Conservation (phyloP, 1,140 invertebrate genomes). For the Galleria mellonella region DNA sequence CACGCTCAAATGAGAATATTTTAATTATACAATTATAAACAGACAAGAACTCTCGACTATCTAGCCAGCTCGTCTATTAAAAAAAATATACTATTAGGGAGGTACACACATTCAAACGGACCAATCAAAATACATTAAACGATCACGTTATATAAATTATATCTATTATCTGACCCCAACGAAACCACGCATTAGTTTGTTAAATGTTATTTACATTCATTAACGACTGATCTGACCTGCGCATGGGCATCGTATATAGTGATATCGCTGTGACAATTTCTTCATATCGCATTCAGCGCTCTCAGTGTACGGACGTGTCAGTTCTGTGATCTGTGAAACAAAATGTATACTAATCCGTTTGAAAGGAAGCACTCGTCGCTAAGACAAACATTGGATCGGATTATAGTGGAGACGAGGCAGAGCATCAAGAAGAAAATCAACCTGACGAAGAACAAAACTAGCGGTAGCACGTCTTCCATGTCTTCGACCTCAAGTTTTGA, state of each 20-base stretch:
- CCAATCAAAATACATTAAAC: too few relatives aligned
- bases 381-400: constrained; percentile 52
- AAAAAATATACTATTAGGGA: too few relatives aligned
- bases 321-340: constrained; percentile 12
- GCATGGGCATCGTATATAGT: constrained; percentile 34
- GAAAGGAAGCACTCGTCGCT: constrained; percentile 63
- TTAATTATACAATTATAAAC: too few relatives aligned
- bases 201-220: background rate
- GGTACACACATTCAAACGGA: too few relatives aligned
- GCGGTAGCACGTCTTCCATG: constrained; percentile 37
- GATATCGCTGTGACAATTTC: constrained; percentile 13
- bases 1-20: too few relatives aligned
- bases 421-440: constrained; percentile 50
- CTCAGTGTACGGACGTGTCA: constrained; percentile 26
- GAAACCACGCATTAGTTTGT: too few relatives aligned
- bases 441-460: constrained; percentile 26
- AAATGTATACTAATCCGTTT: constrained; percentile 66
- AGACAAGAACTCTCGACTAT: too few relatives aligned
- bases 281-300: constrained; percentile 28
- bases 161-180: too few relatives aligned
- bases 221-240: constrained; percentile 11
- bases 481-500: constrained; percentile 30
- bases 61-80: too few relatives aligned
- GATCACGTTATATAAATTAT: too few relatives aligned
- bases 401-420: constrained; percentile 47